A percentile compares a stretch with the other conserved stretches of the same genome.
Evolutionary conservation across 1,140 invertebrate species (phyloP).

Genomic region (Rhynchophorus ferrugineus): DNA sequence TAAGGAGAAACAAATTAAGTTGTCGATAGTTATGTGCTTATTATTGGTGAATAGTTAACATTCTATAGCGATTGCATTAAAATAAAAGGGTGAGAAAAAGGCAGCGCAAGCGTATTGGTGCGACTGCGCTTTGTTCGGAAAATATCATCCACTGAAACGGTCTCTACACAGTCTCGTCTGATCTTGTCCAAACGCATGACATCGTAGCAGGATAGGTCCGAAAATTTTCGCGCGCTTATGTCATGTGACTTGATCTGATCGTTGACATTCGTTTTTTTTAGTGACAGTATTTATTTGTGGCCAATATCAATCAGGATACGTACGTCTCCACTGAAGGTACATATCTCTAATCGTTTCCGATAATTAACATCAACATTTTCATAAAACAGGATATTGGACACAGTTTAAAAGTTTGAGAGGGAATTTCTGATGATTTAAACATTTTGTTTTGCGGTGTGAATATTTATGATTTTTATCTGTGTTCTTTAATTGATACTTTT

Average conservation of each 20-base stretch:
- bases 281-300: slow-evolving; percentile 7
- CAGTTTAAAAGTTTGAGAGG: background rate
- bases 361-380: background rate
- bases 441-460: background rate
- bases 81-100: slow-evolving; percentile 30
- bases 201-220: slow-evolving; percentile 4
- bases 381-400: too few species aligned
- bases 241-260: slow-evolving; percentile 25
- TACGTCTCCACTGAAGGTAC: background rate
- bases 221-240: slow-evolving; percentile 22
- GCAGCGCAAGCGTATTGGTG: slow-evolving; percentile 22
- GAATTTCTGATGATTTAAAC: background rate
- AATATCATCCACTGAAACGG: slow-evolving; percentile 20
- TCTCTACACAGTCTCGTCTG: slow-evolving; percentile 22
- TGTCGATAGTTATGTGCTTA: slow-evolving; percentile 29
- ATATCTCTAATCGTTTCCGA: background rate
- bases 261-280: slow-evolving; percentile 8
- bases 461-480: background rate
- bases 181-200: slow-evolving; percentile 4
- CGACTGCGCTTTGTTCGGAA: slow-evolving; percentile 27
- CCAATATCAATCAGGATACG: background rate
- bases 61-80: slow-evolving; percentile 33
- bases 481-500: too few species aligned
- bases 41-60: slow-evolving; percentile 31
- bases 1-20: slow-evolving; percentile 24